A percentile compares a stretch with the other conserved stretches of the same genome.
These are phyloP conservation scores for Saguinus oedipus DNA, from an alignment of 2,797 vertebrate genomes.

Conservation along the genomic window DNA sequence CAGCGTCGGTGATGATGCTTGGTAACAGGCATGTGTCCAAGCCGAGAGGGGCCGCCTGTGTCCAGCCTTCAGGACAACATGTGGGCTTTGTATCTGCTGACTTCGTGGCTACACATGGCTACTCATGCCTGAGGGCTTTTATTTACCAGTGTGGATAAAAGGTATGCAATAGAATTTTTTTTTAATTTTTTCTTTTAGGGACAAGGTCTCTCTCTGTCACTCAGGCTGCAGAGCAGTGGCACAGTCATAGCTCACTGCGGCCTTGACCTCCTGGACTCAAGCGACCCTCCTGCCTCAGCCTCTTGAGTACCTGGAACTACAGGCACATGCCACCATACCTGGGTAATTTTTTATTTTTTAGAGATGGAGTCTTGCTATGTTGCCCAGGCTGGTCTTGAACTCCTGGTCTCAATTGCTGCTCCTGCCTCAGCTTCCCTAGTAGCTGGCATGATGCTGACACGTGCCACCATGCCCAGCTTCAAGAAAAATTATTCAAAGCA, in stretches of 20 bases:
- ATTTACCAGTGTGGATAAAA: neutral
- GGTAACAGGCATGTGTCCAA: neutral
- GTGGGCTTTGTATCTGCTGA: neutral
- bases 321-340: neutral
- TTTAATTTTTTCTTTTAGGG: neutral
- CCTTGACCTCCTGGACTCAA: neutral
- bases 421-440: neutral
- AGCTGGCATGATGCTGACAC: neutral
- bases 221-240: neutral
- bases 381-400: neutral
- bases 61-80: neutral
- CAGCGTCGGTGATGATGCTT: neutral
- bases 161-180: neutral
- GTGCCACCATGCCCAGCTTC: neutral
- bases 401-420: neutral
- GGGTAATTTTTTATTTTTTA: neutral
- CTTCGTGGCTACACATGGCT: rapidly evolving
- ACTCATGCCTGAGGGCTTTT: rapidly evolving
- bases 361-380: neutral
- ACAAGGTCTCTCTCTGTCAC: neutral
- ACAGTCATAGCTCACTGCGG: neutral
- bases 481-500: neutral
- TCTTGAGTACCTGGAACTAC: neutral
- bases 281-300: neutral
- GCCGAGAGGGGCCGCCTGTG: rapidly evolving